phyloP scores from a whole-genome alignment of 1,140 invertebrate genomes.

The Lamellibrachia luymesi region DNA sequence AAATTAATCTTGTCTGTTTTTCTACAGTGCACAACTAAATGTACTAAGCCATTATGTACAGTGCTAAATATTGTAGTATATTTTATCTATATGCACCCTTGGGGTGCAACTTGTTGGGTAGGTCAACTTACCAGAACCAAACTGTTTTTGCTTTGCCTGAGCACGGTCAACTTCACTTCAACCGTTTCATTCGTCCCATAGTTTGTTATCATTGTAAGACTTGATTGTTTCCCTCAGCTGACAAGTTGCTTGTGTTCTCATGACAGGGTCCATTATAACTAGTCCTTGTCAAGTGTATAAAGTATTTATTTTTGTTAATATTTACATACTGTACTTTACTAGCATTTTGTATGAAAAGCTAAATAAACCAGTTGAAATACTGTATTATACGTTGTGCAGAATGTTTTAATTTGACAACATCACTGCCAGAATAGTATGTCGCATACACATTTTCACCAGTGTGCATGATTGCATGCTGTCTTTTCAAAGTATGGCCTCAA shows the following conservation, averaged over 20 bases:
- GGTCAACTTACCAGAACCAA: background rate
- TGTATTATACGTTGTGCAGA: background rate
- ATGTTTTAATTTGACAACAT: background rate
- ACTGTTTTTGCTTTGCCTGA: background rate
- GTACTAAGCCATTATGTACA: background rate
- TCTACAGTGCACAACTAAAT: background rate
- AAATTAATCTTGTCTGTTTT: background rate
- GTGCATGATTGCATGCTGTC: background rate
- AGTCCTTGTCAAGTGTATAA: background rate
- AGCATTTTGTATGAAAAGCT: background rate
- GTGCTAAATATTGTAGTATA: background rate
- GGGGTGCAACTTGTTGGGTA: background rate
- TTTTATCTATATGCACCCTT: background rate
- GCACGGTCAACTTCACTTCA: background rate
- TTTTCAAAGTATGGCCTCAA: background rate
- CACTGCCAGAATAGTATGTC: background rate
- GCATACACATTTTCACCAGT: background rate
- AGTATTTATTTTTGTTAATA: slow-evolving; percentile 6
- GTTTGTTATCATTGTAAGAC: background rate
- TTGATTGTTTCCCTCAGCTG: background rate
- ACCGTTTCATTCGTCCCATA: background rate
- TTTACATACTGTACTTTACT: slow-evolving; percentile 1
- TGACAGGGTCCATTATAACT: background rate
- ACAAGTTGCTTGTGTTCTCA: background rate
- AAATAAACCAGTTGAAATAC: background rate